phyloP scores from a whole-genome alignment of 2,797 vertebrate species.

The Neomorphus geoffroyi region DNA sequence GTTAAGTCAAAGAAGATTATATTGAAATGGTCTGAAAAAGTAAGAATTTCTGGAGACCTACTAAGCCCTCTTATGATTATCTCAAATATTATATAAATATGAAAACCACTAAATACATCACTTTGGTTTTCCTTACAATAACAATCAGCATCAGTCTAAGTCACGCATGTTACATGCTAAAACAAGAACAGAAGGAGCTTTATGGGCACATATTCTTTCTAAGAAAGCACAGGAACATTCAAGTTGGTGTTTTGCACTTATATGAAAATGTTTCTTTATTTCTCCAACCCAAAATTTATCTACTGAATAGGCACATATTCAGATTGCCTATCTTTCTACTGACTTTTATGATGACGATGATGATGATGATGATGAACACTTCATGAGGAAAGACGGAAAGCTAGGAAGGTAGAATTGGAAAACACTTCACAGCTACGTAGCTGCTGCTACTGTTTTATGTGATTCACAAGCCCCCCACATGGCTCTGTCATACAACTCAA shows the following conservation, averaged over 20 bases:
- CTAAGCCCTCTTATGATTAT: not conserved
- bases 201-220: not conserved
- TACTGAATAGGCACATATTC: fast-evolving
- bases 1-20: not conserved
- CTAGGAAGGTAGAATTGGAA: not conserved
- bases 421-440: not conserved
- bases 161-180: not conserved
- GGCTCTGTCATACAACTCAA: not conserved
- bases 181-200: not conserved
- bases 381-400: not conserved
- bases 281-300: not conserved
- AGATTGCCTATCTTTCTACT: not conserved
- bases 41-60: not conserved
- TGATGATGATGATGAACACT: not conserved
- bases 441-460: not conserved
- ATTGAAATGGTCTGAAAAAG: not conserved
- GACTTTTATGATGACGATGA: not conserved
- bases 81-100: not conserved
- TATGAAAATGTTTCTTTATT: not conserved
- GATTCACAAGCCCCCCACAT: not conserved
- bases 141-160: not conserved
- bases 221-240: not conserved
- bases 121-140: not conserved
- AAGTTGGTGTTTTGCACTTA: not conserved
- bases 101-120: not conserved